Percentiles rank a stretch among this genome's conserved stretches.
Conservation (phyloP, 2,113 vertebrate species). For the Engystomops pustulosus region DNA sequence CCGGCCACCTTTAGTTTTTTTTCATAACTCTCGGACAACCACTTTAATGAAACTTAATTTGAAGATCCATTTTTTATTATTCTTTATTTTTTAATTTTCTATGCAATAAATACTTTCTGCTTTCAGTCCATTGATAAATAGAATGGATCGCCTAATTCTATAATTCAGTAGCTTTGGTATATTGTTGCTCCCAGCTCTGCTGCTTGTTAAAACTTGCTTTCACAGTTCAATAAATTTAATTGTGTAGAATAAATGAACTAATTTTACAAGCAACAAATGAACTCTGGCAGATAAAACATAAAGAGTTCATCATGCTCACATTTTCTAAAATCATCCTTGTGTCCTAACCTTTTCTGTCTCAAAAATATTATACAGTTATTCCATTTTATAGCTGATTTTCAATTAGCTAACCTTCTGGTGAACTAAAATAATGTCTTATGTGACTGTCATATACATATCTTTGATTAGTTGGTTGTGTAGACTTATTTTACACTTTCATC, state of each 20-base stretch:
- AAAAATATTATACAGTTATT: not conserved
- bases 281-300: conserved; percentile 92
- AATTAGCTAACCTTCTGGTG: not conserved
- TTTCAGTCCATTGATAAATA: conserved; percentile 93
- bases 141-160: conserved; percentile 90
- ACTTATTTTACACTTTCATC: no score
- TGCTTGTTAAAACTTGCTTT: conserved; percentile 93
- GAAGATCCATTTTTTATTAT: not conserved
- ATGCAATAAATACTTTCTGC: conserved; percentile 51
- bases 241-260: conserved; percentile 99
- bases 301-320: conserved; percentile 89
- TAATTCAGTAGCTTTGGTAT: conserved; percentile 80
- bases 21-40: no score
- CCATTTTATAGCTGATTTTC: not conserved
- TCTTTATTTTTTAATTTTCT: no score
- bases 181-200: conserved; percentile 85
- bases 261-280: conserved; percentile 98
- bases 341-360: not conserved
- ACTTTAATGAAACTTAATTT: no score
- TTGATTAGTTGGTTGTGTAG: no score
- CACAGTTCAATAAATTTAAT: conserved; percentile 99
- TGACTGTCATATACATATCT: no score
- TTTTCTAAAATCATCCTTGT: conserved; percentile 46
- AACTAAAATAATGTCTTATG: not conserved
- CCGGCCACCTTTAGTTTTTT: no score